A percentile compares a stretch with the other conserved stretches of the same genome.
Evolutionary conservation across 2,888 invertebrate genomes (phyloP).

Genomic region (Metalampra italica): DNA sequence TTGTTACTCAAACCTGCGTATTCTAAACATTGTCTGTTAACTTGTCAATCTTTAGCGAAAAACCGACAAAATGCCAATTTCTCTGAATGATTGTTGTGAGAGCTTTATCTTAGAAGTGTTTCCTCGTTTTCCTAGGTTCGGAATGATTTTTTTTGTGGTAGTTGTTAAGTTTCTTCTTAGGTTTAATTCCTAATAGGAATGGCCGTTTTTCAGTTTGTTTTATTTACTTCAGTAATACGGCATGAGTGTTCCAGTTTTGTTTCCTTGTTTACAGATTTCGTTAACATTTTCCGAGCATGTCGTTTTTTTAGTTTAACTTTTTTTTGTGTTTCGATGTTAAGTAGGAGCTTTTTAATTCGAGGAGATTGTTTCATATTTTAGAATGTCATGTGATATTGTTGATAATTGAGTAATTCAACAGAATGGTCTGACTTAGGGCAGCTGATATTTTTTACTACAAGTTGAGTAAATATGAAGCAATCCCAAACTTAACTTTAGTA

Average conservation of each 20-base stretch:
- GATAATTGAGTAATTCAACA: too few relatives aligned
- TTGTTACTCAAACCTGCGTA: not conserved
- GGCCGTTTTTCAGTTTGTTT: not conserved
- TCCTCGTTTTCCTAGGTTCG: constrained; percentile 3
- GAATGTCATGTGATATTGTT: too few relatives aligned
- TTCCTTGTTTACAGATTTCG: constrained; percentile 14
- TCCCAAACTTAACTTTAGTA: constrained; percentile 5
- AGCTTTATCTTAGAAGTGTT: constrained; percentile 7
- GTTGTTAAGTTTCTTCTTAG: constrained; percentile 17
- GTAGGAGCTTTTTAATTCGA: constrained; percentile 16
- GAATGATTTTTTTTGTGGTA: constrained; percentile 22
- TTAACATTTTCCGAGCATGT: constrained; percentile 26
- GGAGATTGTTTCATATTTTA: not conserved
- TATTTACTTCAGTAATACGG: constrained; percentile 19
- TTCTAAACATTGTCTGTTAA: not conserved
- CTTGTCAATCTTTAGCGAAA: not conserved
- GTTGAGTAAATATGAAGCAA: constrained; percentile 15
- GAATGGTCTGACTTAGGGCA: too few relatives aligned
- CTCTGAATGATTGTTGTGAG: constrained; percentile 6
- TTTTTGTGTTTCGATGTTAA: constrained; percentile 31
- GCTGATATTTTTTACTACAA: too few relatives aligned
- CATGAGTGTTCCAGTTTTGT: constrained; percentile 27
- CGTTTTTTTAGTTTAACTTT: constrained; percentile 14
- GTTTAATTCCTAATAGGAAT: not conserved
- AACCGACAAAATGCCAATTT: not conserved